Percentiles rank a stretch among this genome's conserved stretches.
These are phyloP conservation scores for Gari tellinella DNA, from an alignment of 2,888 invertebrate species.

Conservation along the genomic window DNA sequence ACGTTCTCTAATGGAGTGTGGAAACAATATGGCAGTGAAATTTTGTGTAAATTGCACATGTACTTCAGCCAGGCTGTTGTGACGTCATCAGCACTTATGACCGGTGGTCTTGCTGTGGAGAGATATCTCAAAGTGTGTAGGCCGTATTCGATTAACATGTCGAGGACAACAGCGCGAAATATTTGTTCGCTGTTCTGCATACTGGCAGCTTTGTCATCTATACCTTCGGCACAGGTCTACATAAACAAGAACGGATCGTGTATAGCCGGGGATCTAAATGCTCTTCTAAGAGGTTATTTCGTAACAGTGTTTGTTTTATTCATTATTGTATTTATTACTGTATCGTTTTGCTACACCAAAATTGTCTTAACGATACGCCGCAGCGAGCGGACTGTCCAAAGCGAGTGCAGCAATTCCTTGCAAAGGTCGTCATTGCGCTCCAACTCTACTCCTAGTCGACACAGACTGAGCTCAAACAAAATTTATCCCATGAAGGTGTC, in stretches of 20 bases:
- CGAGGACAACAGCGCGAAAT: conserved; percentile 14
- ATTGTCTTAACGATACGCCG: conserved; percentile 8
- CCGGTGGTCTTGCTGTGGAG: conserved; percentile 44
- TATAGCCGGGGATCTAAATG: conserved; percentile 3
- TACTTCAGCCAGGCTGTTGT: conserved; percentile 45
- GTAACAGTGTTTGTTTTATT: conserved; percentile 32
- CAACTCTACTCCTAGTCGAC: no score
- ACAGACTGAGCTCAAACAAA: no score
- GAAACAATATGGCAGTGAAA: conserved; percentile 34
- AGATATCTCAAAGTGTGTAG: conserved; percentile 45
- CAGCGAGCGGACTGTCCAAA: conserved; percentile 21
- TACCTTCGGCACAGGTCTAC: conserved; percentile 42
- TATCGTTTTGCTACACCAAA: conserved; percentile 25
- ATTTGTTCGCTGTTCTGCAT: conserved; percentile 22
- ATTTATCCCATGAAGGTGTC: no score
- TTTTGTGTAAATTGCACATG: conserved; percentile 48
- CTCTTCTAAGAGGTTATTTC: conserved; percentile 20
- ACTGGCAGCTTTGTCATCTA: conserved; percentile 22
- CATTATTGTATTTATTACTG: conserved; percentile 10
- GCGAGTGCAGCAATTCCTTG: neutral
- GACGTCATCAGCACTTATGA: conserved; percentile 42
- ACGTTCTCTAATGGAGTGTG: conserved; percentile 44
- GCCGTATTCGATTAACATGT: neutral
- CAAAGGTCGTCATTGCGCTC: no score
- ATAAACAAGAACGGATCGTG: conserved; percentile 21